These are phyloP conservation scores for Myiozetetes cayanensis DNA, from an alignment of 2,113 vertebrate species.

Conservation along the genomic window DNA sequence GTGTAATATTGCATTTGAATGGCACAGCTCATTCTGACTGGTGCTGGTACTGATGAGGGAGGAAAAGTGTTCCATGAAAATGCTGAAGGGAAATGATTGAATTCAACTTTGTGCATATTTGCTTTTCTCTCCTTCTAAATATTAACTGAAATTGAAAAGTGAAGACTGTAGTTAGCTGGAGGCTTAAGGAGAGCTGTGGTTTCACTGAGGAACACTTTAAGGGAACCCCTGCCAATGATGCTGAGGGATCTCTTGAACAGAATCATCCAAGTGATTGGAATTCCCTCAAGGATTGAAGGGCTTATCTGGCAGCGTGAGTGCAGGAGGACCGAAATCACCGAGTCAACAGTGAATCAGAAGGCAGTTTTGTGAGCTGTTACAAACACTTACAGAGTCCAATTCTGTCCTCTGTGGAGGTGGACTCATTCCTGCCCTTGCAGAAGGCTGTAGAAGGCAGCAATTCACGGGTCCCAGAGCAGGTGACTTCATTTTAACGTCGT, in stretches of 20 bases:
- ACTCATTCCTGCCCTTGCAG: background rate
- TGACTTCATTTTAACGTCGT: background rate
- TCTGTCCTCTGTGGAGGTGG: accelerated
- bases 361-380: background rate
- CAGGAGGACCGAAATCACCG: background rate
- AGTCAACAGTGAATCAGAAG: background rate
- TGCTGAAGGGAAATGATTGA: background rate
- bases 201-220: background rate
- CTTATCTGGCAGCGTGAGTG: background rate
- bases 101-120: background rate
- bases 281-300: background rate
- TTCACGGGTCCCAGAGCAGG: background rate
- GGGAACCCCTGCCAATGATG: background rate
- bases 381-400: background rate
- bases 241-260: background rate
- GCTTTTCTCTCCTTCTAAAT: background rate
- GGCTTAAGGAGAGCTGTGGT: background rate
- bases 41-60: background rate
- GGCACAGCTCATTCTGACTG: background rate
- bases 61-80: background rate
- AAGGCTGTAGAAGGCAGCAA: background rate
- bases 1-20: background rate
- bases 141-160: background rate
- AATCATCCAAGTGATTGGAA: background rate
- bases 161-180: background rate